Percentiles rank a stretch among this genome's conserved stretches.
phyloP scores from a whole-genome alignment of 2,797 vertebrate genomes.

The Prionace glauca region DNA sequence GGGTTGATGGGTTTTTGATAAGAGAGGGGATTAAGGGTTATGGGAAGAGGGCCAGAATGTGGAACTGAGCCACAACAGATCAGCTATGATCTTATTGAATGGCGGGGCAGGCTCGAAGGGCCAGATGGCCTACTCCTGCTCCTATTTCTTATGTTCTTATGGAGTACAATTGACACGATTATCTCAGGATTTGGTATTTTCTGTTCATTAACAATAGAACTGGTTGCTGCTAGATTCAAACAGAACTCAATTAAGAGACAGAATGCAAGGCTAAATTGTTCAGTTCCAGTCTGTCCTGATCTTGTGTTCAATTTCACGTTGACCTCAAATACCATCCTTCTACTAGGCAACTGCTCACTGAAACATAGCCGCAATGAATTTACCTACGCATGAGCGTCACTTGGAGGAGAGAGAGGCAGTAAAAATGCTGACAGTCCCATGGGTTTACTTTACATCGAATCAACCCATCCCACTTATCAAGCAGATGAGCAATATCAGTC shows the following conservation, averaged over 20 bases:
- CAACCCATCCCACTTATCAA: neutral
- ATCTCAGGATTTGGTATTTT: neutral
- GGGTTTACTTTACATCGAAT: neutral
- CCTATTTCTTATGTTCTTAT: too few relatives aligned
- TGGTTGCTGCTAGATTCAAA: neutral
- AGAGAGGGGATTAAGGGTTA: too few relatives aligned
- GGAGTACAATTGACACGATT: neutral
- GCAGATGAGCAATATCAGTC: neutral
- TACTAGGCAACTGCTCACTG: neutral
- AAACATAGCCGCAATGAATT: neutral
- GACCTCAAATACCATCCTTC: neutral
- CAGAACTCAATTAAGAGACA: neutral
- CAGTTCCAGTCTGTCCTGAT: neutral
- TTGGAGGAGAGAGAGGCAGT: neutral
- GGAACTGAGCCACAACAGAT: too few relatives aligned
- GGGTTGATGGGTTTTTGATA: too few relatives aligned
- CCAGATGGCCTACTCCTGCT: too few relatives aligned
- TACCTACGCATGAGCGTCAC: neutral
- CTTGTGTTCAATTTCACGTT: neutral
- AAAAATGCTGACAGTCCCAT: neutral
- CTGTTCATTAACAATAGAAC: neutral
- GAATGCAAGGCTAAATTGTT: neutral
- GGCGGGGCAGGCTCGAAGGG: too few relatives aligned
- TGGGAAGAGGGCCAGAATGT: too few relatives aligned
- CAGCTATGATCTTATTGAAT: too few relatives aligned